Evolutionary conservation across 1,140 invertebrate genomes (phyloP).

Genomic region (Mamestra configurata): DNA sequence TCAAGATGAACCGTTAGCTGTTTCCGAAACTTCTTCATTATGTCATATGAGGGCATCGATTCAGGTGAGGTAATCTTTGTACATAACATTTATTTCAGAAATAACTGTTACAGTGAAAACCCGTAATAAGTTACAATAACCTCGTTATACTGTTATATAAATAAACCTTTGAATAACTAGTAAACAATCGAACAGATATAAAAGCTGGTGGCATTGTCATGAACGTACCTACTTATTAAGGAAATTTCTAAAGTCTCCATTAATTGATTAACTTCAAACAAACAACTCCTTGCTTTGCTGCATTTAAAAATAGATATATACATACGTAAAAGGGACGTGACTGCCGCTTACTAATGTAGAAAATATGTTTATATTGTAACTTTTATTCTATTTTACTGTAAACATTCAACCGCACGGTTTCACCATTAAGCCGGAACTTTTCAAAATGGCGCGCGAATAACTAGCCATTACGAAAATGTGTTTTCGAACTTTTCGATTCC

Average conservation of each 20-base stretch:
- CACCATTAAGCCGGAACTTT: constrained; percentile 2
- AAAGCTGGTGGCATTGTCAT: no score
- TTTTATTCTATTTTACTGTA: constrained; percentile 17
- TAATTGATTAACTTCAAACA: not conserved
- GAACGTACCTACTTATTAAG: no score
- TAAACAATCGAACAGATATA: no score
- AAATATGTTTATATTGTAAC: constrained; percentile 28
- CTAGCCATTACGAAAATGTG: constrained; percentile 14
- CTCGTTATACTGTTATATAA: no score
- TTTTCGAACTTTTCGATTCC: constrained; percentile 25
- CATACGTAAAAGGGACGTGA: not conserved
- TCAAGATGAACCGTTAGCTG: constrained; percentile 31
- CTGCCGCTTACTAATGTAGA: not conserved
- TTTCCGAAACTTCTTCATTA: constrained; percentile 30
- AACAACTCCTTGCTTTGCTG: no score
- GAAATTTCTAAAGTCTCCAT: no score
- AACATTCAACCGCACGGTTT: not conserved
- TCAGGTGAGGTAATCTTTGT: not conserved
- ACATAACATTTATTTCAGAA: not conserved
- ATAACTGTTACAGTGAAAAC: no score
- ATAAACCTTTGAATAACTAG: no score
- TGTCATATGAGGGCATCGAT: not conserved
- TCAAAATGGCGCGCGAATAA: constrained; percentile 19
- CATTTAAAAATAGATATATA: not conserved
- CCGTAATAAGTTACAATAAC: no score